Percentiles rank a stretch among this genome's conserved stretches.
Evolutionary conservation across 2,888 invertebrate species (phyloP).

Genomic region (Neoascia interrupta): DNA sequence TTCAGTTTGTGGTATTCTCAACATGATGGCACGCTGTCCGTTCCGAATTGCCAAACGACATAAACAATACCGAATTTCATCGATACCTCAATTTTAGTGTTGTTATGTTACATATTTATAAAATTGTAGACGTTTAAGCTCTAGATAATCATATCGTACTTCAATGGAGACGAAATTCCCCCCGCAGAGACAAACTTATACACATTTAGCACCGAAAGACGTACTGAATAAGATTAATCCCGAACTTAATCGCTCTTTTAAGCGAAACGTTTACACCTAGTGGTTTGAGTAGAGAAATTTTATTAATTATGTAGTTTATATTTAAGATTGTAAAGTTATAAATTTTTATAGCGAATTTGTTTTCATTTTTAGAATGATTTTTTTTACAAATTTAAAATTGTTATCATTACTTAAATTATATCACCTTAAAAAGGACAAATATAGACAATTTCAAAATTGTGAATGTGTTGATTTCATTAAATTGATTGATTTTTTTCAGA

Average conservation of each 20-base stretch:
- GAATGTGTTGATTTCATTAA: too few relatives aligned
- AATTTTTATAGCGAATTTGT: neutral
- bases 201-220: constrained; percentile 22
- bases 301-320: neutral
- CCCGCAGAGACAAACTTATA: constrained; percentile 5
- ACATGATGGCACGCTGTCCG: constrained; percentile 78
- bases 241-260: constrained; percentile 42
- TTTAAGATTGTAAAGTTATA: neutral
- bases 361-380: too few relatives aligned
- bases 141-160: constrained; percentile 47
- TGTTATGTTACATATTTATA: neutral
- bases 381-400: too few relatives aligned
- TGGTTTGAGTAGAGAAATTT: neutral
- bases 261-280: constrained; percentile 34
- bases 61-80: constrained; percentile 73
- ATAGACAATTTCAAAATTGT: too few relatives aligned
- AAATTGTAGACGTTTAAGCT: too few relatives aligned
- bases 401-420: too few relatives aligned
- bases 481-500: too few relatives aligned
- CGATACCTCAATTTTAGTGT: constrained; percentile 77
- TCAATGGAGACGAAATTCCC: too few relatives aligned
- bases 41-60: constrained; percentile 77
- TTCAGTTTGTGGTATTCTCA: constrained; percentile 74
- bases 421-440: too few relatives aligned
- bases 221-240: constrained; percentile 4